phyloP scores from a whole-genome alignment of 2,797 vertebrate genomes.

The Periparus ater region DNA sequence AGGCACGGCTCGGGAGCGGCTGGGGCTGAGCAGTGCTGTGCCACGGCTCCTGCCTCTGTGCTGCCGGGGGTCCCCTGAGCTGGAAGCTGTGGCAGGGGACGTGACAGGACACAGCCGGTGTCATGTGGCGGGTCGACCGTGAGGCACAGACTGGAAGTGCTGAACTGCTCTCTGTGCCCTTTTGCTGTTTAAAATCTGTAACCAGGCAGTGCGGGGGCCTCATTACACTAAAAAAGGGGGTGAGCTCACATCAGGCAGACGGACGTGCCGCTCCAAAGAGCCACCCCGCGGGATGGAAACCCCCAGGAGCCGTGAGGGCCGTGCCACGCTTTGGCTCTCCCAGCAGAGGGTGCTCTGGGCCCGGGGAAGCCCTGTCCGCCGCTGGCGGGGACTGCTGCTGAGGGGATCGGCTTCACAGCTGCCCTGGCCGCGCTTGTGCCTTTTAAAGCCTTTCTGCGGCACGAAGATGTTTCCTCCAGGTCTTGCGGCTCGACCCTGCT shows the following conservation, averaged over 20 bases:
- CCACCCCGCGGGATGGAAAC: fast-evolving
- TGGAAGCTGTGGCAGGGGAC: not conserved
- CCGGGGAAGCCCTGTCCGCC: not conserved
- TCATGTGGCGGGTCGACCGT: fast-evolving
- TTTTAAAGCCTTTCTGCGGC: not conserved
- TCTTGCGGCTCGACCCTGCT: fast-evolving
- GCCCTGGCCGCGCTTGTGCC: fast-evolving
- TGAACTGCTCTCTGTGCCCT: not conserved
- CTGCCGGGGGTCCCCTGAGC: not conserved
- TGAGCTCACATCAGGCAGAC: fast-evolving
- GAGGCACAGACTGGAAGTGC: not conserved
- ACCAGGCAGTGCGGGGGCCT: not conserved
- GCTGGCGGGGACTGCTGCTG: fast-evolving
- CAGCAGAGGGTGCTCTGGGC: not conserved
- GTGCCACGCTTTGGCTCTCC: not conserved
- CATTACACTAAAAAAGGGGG: fast-evolving
- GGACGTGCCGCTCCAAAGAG: fast-evolving
- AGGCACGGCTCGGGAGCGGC: fast-evolving
- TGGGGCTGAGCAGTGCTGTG: fast-evolving
- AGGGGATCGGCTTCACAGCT: fast-evolving
- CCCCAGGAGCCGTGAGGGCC: fast-evolving
- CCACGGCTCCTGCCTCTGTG: fast-evolving
- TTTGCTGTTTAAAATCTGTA: not conserved
- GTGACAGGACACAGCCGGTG: no score
- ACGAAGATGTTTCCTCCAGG: fast-evolving